Evolutionary conservation across 2,888 invertebrate species (phyloP), one percentile per base, ranked within the genome.

Genomic region (Podotricha telesiphe): DNA sequence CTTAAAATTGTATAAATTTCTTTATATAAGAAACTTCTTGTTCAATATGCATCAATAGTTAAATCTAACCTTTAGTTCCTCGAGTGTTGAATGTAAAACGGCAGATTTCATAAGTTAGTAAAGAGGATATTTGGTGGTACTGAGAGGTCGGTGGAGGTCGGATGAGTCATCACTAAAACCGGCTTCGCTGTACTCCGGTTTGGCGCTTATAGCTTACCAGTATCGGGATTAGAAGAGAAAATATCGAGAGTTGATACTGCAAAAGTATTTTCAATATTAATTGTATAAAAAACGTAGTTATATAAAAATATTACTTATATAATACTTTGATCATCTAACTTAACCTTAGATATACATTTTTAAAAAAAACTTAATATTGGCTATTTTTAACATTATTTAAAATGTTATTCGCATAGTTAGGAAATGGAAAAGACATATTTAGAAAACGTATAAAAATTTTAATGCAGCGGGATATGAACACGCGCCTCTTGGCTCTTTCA

Each of bases 151-250:
- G 45, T 77, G 77, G 84, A 89, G 90, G 89, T 89, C 87, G 86
- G 56, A 72, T 89, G 89, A 91, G 76, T 89, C 90, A 91, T 80
- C 80, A 75, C 77, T 76, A n/a, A 78, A 91, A 91, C 91, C 91
- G 90, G 91, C 88, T 89, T 78, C 79, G 75, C 67, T 73, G 75
- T 75, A 72, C 71, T 65, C 67, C 69, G 67, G 73, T 71, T 76
- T 73, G 70, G 68, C 45, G 50, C 40, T 22, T 55, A 22, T 59
- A 53, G 22, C 34, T 20, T 42, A 42, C 51, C 40, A 50, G 53
- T 45, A 51, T 67, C 65, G 68, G 59, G 45, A 56, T 65, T 65
- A 65, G 66, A 65, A 65, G 63, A 67, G 50, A 64, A 67, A 47
- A 53, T 69, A 65, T 53, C 47, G 56, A 64, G 65, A 65, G 51